These are phyloP conservation scores for Lamellibrachia satsuma DNA, from an alignment of 2,888 invertebrate genomes.

Conservation along the genomic window DNA sequence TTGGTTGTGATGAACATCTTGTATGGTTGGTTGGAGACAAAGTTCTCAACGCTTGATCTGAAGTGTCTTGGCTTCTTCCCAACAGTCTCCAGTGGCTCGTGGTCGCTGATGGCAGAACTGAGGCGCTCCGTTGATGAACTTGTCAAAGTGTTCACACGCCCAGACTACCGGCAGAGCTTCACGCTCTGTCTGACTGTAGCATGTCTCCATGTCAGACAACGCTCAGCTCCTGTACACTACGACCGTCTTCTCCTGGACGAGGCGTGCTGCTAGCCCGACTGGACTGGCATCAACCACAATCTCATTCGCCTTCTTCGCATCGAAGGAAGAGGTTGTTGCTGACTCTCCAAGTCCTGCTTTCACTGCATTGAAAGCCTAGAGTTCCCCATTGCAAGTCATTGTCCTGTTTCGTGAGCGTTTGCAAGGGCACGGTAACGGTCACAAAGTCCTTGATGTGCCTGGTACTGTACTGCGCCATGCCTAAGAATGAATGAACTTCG, in stretches of 20 bases:
- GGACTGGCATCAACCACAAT: background rate
- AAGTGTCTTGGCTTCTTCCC: too few species aligned
- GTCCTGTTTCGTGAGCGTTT: slow-evolving; percentile 37
- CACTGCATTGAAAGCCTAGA: slow-evolving; percentile 26
- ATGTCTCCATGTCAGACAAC: background rate
- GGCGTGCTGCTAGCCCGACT: too few species aligned
- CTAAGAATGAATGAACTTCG: slow-evolving; percentile 32
- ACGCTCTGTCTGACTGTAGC: too few species aligned
- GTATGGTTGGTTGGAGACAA: background rate
- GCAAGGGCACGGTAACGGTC: slow-evolving; percentile 42
- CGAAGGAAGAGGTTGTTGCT: background rate
- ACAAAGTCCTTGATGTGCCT: slow-evolving; percentile 29
- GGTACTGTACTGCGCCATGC: slow-evolving; percentile 27
- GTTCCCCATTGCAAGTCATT: slow-evolving; percentile 39
- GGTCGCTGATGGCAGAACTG: too few species aligned
- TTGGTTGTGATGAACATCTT: slow-evolving; percentile 1
- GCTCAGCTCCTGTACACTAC: too few species aligned
- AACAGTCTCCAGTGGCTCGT: too few species aligned
- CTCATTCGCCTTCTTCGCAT: slow-evolving; percentile 28
- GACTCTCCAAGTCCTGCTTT: background rate
- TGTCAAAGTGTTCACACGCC: too few species aligned
- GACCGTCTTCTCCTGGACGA: too few species aligned
- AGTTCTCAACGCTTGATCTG: too few species aligned
- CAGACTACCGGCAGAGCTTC: too few species aligned
- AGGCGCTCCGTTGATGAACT: too few species aligned